Percentiles rank a stretch among this genome's conserved stretches.
These are phyloP conservation scores for Lindbergichthys nudifrons DNA, from an alignment of 2,797 vertebrate species.

Conservation along the genomic window DNA sequence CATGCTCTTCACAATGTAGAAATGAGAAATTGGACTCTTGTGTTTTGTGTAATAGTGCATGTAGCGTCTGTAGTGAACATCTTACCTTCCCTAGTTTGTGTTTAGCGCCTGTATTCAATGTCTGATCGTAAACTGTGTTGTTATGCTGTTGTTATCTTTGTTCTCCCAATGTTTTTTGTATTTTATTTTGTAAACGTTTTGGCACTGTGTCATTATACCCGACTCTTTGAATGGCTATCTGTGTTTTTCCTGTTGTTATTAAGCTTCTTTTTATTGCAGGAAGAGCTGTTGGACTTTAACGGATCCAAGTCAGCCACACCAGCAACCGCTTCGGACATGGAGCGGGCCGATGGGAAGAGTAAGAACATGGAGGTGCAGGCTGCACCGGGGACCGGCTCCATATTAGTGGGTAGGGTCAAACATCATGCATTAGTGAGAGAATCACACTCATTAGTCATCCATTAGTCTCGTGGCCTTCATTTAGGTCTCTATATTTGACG, in stretches of 20 bases:
- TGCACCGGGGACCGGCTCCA: conserved; percentile 89
- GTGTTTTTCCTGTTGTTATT: not conserved
- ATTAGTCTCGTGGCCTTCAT: not conserved
- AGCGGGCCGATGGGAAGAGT: conserved; percentile 85
- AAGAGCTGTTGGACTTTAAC: conserved; percentile 92
- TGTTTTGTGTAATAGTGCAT: conserved; percentile 26
- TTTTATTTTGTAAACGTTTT: not conserved
- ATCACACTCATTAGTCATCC: not conserved
- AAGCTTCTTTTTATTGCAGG: conserved; percentile 82
- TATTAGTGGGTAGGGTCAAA: conserved; percentile 87
- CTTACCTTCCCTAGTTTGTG: conserved; percentile 1
- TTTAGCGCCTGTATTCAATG: not conserved
- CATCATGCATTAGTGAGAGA: not conserved
- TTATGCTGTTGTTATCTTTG: conserved; percentile 12
- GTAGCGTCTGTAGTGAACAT: conserved; percentile 8
- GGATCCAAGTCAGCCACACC: conserved; percentile 89
- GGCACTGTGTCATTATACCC: not conserved
- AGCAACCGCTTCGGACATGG: conserved; percentile 85
- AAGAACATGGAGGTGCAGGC: conserved; percentile 91
- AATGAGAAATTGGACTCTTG: conserved; percentile 26
- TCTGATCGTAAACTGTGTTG: not conserved
- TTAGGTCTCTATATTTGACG: not conserved
- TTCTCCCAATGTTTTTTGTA: not conserved
- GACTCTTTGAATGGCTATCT: not conserved
- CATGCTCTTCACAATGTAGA: not conserved